These are phyloP conservation scores for Rana temporaria DNA, from an alignment of 2,113 vertebrate species.

Conservation along the genomic window DNA sequence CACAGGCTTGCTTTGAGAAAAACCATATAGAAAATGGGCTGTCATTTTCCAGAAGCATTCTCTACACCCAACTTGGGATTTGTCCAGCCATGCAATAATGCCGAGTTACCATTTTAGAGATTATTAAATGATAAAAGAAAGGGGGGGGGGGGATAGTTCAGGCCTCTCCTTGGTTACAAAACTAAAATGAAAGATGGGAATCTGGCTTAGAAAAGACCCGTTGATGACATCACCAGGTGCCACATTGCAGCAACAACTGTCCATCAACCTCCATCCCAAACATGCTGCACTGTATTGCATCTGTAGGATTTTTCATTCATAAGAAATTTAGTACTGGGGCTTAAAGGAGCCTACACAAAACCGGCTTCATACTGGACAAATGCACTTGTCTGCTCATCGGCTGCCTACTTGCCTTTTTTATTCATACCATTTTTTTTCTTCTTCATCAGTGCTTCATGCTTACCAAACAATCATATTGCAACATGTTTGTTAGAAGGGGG, in stretches of 20 bases:
- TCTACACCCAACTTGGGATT: too few relatives aligned
- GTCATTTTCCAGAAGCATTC: too few relatives aligned
- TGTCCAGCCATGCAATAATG: too few relatives aligned
- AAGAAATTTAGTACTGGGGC: neutral
- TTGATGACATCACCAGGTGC: neutral
- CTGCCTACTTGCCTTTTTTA: neutral
- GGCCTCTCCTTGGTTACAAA: too few relatives aligned
- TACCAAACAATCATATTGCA: slow-evolving; percentile 3
- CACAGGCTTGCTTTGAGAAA: too few relatives aligned
- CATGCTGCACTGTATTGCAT: neutral
- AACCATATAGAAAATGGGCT: too few relatives aligned
- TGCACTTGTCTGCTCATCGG: neutral
- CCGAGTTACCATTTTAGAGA: too few relatives aligned
- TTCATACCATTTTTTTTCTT: neutral
- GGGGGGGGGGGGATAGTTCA: too few relatives aligned
- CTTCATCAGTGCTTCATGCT: neutral
- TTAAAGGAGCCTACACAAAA: too few relatives aligned
- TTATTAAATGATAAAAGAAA: too few relatives aligned
- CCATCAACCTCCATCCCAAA: neutral
- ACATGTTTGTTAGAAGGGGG: slow-evolving; percentile 1
- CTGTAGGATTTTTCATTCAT: neutral
- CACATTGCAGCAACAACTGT: neutral
- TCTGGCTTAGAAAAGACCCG: neutral
- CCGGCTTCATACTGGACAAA: too few relatives aligned
- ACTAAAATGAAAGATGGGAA: neutral